Percentiles rank a stretch among this genome's conserved stretches.
Evolutionary conservation across 1,140 invertebrate genomes (phyloP).

Genomic region (Neelides sp.): DNA sequence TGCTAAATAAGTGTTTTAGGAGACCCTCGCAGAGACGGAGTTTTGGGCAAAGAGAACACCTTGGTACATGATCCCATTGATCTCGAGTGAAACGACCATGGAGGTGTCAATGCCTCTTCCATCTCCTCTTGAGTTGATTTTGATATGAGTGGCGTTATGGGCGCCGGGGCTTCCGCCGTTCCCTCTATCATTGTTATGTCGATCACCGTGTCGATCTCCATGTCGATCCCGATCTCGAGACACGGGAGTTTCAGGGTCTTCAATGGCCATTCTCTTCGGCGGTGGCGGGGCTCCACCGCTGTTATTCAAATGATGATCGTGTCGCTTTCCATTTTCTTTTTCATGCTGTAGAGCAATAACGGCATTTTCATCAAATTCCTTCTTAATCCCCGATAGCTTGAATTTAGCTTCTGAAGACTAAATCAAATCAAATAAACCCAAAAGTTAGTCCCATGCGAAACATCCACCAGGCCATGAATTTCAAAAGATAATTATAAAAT

Average conservation of each 20-base stretch:
- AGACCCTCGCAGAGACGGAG: constrained; percentile 14
- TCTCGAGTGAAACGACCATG: constrained; percentile 85
- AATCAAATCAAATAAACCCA: too few relatives aligned
- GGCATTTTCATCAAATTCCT: constrained; percentile 29
- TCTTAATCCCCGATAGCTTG: too few relatives aligned
- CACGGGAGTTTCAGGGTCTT: constrained; percentile 38
- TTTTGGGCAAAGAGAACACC: constrained; percentile 69
- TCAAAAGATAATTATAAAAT: too few relatives aligned
- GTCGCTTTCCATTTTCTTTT: constrained; percentile 48
- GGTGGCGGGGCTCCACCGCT: constrained; percentile 32
- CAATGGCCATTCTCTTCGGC: constrained; percentile 37
- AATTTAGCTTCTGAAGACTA: too few relatives aligned
- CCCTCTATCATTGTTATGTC: too few relatives aligned
- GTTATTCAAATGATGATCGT: constrained; percentile 40
- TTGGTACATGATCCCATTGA: constrained; percentile 84
- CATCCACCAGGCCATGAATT: too few relatives aligned
- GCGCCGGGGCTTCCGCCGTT: background rate
- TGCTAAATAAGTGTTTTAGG: background rate
- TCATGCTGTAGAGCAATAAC: constrained; percentile 32
- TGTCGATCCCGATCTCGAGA: constrained; percentile 22
- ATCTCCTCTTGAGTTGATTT: constrained; percentile 68
- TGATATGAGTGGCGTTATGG: constrained; percentile 56
- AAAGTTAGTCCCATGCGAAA: too few relatives aligned
- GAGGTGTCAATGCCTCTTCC: constrained; percentile 64
- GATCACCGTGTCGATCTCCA: constrained; percentile 35